A percentile compares a stretch with the other conserved stretches of the same genome.
phyloP scores from a whole-genome alignment of 2,113 vertebrate genomes.

The Piaya cayana region DNA sequence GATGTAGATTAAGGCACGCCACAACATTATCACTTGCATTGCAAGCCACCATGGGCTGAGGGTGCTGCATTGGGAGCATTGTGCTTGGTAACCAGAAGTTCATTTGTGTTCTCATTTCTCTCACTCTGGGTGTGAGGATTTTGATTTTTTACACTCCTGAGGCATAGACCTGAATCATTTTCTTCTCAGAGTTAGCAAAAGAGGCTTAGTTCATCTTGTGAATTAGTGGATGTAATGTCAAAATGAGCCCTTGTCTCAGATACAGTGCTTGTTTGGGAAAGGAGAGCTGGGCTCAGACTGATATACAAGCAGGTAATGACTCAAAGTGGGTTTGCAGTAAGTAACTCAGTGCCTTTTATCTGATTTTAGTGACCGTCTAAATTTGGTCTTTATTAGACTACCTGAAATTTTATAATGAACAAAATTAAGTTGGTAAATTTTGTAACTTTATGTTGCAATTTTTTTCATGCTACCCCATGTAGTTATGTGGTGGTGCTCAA shows the following conservation, averaged over 20 bases:
- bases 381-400: background rate
- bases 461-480: background rate
- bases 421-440: background rate
- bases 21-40: background rate
- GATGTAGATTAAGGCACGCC: background rate
- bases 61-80: background rate
- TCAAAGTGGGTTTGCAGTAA: background rate
- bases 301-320: background rate
- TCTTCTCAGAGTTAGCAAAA: background rate
- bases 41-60: background rate
- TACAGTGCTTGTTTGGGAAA: background rate
- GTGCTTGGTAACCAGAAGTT: background rate
- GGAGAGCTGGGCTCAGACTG: background rate
- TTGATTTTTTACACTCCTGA: background rate
- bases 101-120: background rate
- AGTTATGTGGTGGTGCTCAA: background rate
- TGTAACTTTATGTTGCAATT: background rate
- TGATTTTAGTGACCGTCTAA: background rate
- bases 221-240: background rate
- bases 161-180: background rate
- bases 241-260: background rate
- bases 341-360: background rate
- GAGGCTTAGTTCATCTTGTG: background rate
- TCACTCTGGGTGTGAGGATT: background rate
- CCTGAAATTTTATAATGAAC: background rate